Evolutionary conservation across 2,113 vertebrate species (phyloP).

Genomic region (Procavia capensis): DNA sequence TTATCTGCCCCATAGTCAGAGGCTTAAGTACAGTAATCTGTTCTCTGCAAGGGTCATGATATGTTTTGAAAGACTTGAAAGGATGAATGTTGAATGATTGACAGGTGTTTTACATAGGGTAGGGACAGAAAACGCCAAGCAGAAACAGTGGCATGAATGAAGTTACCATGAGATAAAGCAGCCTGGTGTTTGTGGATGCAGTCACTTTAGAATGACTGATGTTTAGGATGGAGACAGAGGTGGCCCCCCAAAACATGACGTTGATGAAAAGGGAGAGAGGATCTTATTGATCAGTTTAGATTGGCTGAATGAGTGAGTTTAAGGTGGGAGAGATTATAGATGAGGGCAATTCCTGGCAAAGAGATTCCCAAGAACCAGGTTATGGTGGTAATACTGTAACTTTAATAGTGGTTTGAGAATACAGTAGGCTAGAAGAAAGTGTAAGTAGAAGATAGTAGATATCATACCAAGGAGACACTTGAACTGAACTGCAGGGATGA

Average conservation of each 20-base stretch:
- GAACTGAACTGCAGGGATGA: not conserved
- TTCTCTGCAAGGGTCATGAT: not conserved
- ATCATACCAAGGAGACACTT: not conserved
- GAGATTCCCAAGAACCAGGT: not conserved
- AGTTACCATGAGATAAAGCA: not conserved
- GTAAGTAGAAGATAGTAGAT: not conserved
- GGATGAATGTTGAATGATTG: not conserved
- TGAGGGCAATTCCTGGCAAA: not conserved
- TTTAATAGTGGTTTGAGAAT: not conserved
- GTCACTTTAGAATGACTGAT: not conserved
- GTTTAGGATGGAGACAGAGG: not conserved
- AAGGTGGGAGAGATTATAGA: not conserved
- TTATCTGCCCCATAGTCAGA: not conserved
- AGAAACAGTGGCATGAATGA: not conserved
- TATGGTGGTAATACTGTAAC: not conserved
- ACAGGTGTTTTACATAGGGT: not conserved
- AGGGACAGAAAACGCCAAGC: not conserved
- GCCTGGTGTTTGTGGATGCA: not conserved
- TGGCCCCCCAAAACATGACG: not conserved
- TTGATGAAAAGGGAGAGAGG: not conserved
- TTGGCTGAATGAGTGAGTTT: not conserved
- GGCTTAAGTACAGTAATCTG: not conserved
- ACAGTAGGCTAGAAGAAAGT: not conserved
- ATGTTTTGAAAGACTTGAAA: not conserved
- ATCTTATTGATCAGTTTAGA: not conserved